phyloP scores from a whole-genome alignment of 2,888 invertebrate genomes.

The Idaea dimidiata region DNA sequence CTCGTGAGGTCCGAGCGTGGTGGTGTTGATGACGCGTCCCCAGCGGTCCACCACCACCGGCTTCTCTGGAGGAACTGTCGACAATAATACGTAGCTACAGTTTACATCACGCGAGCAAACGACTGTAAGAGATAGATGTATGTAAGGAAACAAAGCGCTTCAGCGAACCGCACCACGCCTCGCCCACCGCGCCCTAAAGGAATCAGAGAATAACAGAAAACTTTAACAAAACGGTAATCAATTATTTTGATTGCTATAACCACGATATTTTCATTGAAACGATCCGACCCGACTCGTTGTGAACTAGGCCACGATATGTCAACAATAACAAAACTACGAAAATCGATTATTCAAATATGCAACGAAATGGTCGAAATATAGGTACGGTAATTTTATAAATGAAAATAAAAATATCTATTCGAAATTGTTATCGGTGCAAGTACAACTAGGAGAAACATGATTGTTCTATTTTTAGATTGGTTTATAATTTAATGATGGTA shows the following conservation, averaged over 20 bases:
- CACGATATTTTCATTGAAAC: not conserved
- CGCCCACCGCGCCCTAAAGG: not conserved
- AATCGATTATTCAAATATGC: not conserved
- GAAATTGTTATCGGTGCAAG: not conserved
- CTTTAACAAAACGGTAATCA: not conserved
- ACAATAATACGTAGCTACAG: slow-evolving; percentile 6
- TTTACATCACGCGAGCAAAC: no score
- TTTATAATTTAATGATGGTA: no score
- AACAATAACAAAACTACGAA: not conserved
- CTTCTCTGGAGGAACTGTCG: slow-evolving; percentile 91
- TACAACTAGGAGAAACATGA: not conserved
- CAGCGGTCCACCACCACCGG: slow-evolving; percentile 92
- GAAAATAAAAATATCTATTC: not conserved
- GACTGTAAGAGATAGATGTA: not conserved
- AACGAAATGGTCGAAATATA: not conserved
- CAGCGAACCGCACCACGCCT: not conserved
- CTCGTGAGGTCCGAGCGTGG: slow-evolving; percentile 90
- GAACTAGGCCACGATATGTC: not conserved
- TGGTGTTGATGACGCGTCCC: slow-evolving; percentile 90
- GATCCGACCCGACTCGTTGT: not conserved
- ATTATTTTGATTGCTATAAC: not conserved
- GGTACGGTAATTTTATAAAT: not conserved
- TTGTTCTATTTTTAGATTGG: not conserved
- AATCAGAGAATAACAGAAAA: not conserved
- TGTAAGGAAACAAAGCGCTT: not conserved